Percentiles rank a stretch among this genome's conserved stretches.
These are phyloP conservation scores for Biston betularia DNA, from an alignment of 2,888 invertebrate species.

Conservation along the genomic window DNA sequence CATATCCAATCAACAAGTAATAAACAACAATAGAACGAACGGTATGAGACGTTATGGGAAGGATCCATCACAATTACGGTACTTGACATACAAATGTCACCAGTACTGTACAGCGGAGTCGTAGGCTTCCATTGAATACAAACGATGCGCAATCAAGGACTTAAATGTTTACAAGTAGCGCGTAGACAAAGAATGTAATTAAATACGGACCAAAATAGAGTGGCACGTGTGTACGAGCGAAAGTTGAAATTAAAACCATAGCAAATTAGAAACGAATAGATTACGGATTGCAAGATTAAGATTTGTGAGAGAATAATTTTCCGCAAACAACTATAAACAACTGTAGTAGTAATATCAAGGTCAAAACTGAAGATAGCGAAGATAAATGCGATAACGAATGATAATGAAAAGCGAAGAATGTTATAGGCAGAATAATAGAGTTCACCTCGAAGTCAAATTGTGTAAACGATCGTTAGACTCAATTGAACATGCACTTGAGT, in stretches of 20 bases:
- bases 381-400: slow-evolving; percentile 65
- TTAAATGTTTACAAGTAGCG: slow-evolving; percentile 55
- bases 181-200: slow-evolving; percentile 51
- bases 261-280: slow-evolving; percentile 27
- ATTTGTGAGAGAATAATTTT: slow-evolving; percentile 31
- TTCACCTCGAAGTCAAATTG: slow-evolving; percentile 49
- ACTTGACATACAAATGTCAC: slow-evolving; percentile 58
- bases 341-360: slow-evolving; percentile 59
- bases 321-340: slow-evolving; percentile 26
- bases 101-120: slow-evolving; percentile 52
- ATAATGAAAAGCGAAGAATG: slow-evolving; percentile 53
- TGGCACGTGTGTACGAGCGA: slow-evolving; percentile 52
- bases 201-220: slow-evolving; percentile 54
- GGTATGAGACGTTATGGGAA: slow-evolving; percentile 55
- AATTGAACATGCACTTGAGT: slow-evolving; percentile 57
- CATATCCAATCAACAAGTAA: slow-evolving; percentile 46
- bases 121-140: slow-evolving; percentile 60
- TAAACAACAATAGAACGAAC: slow-evolving; percentile 62
- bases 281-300: slow-evolving; percentile 27
- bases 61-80: slow-evolving; percentile 65
- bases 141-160: slow-evolving; percentile 58
- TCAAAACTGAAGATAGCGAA: slow-evolving; percentile 58
- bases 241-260: slow-evolving; percentile 50
- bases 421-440: slow-evolving; percentile 53
- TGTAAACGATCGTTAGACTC: slow-evolving; percentile 48